Evolutionary conservation across 2,888 invertebrate species (phyloP).

Genomic region (Stenotaenia linearis): DNA sequence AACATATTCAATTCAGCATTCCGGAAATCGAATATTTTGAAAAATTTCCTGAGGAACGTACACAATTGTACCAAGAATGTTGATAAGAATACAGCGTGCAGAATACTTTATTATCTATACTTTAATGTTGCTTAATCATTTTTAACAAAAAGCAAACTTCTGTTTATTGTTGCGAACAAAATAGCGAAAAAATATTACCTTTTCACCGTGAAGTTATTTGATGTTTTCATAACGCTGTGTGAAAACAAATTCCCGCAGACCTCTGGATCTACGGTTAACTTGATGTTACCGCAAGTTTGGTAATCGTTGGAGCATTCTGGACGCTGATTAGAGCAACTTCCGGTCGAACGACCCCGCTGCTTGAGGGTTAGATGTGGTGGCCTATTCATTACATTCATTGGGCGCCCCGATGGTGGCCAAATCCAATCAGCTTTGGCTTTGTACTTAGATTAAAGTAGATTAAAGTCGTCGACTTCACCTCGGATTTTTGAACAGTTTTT

Average conservation of each 20-base stretch:
- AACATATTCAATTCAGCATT: no score
- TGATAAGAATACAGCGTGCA: no score
- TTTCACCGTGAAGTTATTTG: no score
- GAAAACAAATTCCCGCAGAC: background rate
- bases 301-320: background rate
- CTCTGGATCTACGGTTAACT: background rate
- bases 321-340: constrained; percentile 16
- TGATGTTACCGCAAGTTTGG: background rate
- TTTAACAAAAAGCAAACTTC: no score
- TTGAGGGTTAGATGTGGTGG: background rate
- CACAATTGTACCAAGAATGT: no score
- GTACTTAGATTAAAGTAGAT: constrained; percentile 8
- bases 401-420: background rate
- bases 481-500: background rate
- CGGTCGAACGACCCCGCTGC: background rate
- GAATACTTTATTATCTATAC: no score
- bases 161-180: no score
- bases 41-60: no score
- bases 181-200: no score
- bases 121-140: no score
- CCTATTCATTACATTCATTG: constrained; percentile 22
- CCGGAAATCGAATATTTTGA: no score
- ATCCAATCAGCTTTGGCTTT: constrained; percentile 24
- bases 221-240: no score
- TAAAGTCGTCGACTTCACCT: background rate